Evolutionary conservation across 2,888 invertebrate species (phyloP), one percentile per base, ranked within the genome.

Genomic region (Stenodema calcarata): DNA sequence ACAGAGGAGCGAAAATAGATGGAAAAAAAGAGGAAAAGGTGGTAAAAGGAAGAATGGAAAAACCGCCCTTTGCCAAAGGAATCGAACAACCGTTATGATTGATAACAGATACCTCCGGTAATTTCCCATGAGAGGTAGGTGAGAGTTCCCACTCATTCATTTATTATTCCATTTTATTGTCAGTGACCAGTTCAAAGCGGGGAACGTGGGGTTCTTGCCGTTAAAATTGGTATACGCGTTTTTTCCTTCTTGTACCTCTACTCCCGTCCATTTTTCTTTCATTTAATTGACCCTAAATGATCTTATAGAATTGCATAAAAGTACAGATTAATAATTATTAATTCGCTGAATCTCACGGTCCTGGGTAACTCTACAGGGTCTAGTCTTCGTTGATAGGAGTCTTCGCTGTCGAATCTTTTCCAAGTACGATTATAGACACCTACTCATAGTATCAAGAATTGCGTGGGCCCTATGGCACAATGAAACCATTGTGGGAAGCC

Each of bases 101-200:
- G 82, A 82, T 82, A 82, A 82, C 82, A 62, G 82, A 82, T 82
- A 69, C 69, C 69, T 18, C 69, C 41, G 41, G 82, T 82, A 82
- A 82, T 82, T 82, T 82, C 82, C 82, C 82, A 50, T 44, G 82
- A 69, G 82, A 44, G 78, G 78, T 14, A 78, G 44, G 23, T 16
- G 41, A 78, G 78, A 23, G 44, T 42, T 41, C 18, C n/a, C 69
- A 35, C 41, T 62, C 42, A 69, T 69, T 82, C 82, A 82, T 82
- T 69, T 82, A 62, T 82, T 82, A 82, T 82, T 82, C 82, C 82
- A 82, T 82, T 82, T 82, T 82, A 82, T 82, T 35, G 82, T 41
- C 42, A 73, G 11, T 62, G 62, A 62, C 62, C 62, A 11, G 62
- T 23, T 18, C 62, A 27, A 62, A 47, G 47, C 62, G 23, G 23